Evolutionary conservation across 2,888 invertebrate genomes (phyloP).

Genomic region (Nomada hirtipes): DNA sequence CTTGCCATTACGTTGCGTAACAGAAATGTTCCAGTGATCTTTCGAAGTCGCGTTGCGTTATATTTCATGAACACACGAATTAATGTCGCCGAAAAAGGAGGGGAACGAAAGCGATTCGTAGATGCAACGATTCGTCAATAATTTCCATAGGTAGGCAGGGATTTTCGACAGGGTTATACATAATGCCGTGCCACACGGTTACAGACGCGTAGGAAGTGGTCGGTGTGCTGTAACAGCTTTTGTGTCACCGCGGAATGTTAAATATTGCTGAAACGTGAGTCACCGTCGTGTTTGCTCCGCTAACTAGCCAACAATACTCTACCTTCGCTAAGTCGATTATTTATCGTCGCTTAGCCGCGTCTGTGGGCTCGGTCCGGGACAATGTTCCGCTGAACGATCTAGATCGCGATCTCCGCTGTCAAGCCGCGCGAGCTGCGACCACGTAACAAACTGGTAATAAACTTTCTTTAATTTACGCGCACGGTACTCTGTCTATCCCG

Average conservation of each 20-base stretch:
- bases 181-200: background rate
- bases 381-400: constrained; percentile 37
- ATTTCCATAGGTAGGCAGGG: background rate
- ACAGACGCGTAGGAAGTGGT: constrained; percentile 64
- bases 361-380: constrained; percentile 1
- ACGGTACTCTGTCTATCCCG: background rate
- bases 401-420: constrained; percentile 32
- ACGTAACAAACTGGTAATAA: constrained; percentile 5
- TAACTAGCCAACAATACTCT: constrained; percentile 59
- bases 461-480: constrained; percentile 26
- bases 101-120: background rate
- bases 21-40: background rate
- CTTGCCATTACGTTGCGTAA: background rate
- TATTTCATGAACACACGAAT: background rate
- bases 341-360: constrained; percentile 32
- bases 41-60: background rate
- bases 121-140: background rate
- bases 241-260: constrained; percentile 75
- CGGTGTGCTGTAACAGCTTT: constrained; percentile 49
- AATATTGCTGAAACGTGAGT: constrained; percentile 78
- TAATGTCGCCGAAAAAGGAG: background rate
- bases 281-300: constrained; percentile 57
- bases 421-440: background rate
- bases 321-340: constrained; percentile 49
- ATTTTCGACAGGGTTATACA: constrained; percentile 30